A percentile compares a stretch with the other conserved stretches of the same genome.
phyloP scores from a whole-genome alignment of 2,797 vertebrate genomes.

The Gymnopithys bicolor region DNA sequence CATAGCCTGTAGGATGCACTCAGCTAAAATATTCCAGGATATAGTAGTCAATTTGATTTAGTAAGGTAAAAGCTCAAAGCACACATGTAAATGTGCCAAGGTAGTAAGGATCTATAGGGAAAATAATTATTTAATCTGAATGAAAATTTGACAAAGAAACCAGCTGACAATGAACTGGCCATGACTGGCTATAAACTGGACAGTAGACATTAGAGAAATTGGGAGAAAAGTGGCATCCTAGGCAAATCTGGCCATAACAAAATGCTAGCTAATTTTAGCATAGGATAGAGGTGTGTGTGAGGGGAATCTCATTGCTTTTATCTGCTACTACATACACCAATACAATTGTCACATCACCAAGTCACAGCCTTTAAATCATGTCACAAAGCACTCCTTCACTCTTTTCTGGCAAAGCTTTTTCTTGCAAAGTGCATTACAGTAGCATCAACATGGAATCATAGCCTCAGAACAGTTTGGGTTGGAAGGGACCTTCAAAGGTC shows the following conservation, averaged over 20 bases:
- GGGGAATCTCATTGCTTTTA: neutral
- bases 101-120: neutral
- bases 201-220: neutral
- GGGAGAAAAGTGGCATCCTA: neutral
- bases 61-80: neutral
- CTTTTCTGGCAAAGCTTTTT: neutral
- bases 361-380: neutral
- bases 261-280: neutral
- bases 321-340: neutral
- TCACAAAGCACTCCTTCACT: neutral
- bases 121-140: neutral
- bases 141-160: neutral
- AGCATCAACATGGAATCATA: neutral
- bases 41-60: neutral
- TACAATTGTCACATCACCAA: neutral
- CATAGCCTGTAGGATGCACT: neutral
- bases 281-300: neutral
- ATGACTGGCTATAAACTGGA: neutral
- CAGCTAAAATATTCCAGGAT: neutral
- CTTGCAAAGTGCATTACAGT: neutral
- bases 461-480: neutral
- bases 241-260: neutral
- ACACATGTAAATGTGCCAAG: neutral
- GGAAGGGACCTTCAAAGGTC: neutral
- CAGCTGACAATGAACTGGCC: neutral